Evolutionary conservation across 2,888 invertebrate species (phyloP), one percentile per base, ranked within the genome.

Genomic region (Agriopis aurantiaria): DNA sequence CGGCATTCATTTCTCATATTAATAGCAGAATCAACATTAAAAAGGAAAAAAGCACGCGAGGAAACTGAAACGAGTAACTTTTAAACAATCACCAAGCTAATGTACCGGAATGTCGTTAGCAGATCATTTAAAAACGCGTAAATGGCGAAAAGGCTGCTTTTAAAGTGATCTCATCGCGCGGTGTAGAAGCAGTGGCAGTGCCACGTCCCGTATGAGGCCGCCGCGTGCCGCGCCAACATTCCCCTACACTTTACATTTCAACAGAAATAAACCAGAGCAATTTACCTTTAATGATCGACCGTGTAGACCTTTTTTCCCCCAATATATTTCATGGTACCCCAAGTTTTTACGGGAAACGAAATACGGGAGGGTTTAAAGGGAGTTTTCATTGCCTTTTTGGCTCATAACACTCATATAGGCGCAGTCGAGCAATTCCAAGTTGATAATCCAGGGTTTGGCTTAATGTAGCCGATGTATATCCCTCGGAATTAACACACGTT

Each of bases 341-440:
- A 89, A 90, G 88, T 91, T 92, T 92, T 92, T 90, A 91, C 90
- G 87, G 85, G 80, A 88, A 89, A 84, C 88, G 88, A 89, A 91
- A 91, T 87, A 88, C 89, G 86, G 84, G 85, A 85, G 88, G 90
- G 89, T 88, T 88, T 86, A 83, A 88, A 85, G 82, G 83, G 88
- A 85, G 86, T 88, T 92, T 91, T 92, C 90, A 92, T 91, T 90
- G 91, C 91, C 60, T 88, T 91, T 92, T 91, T 87, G 89, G 88
- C 86, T 88, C 88, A 87, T 90, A 88, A 91, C 89, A 89, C 88
- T 91, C 90, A 89, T 88, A 89, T 86, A 88, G 33, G 88, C 86
- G 87, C 87, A 86, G 84, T 85, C 85, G 85, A 84, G 87, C 87
- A 91, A 89, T 91, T 88, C 88, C 88, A 88, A 88, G 87, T 90